Evolutionary conservation across 2,113 vertebrate genomes (phyloP), one percentile per base, ranked within the genome.

Genomic region (Lates calcarifer): DNA sequence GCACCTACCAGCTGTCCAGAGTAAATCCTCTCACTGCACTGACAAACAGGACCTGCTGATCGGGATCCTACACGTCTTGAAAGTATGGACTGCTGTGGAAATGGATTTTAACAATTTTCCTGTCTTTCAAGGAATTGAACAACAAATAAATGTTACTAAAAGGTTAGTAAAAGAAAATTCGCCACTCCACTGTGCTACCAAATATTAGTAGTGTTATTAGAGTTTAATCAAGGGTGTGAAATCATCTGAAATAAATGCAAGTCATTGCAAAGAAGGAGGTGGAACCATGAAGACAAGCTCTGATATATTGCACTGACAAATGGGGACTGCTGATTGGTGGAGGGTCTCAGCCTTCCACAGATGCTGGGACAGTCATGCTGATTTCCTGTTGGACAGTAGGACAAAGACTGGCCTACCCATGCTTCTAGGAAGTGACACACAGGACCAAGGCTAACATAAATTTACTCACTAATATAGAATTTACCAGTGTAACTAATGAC

Each of bases 301-400:
- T 55, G 76, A 82, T n/a, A 82, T n/a, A 17, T 65, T 85, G 85
- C 89, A 89, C 91, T 91, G 83, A 89, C 13, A 12, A 31, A 70
- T 14, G 58, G 58, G 66, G 60, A 79, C 76, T 74, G 60, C 79
- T 62, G 70, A 86, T 55, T 62, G 68, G 73, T 71, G 65, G 66
- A 72, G 31, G 62, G 51, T 58, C 1, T 12, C 77, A 26, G 33
- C 29, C 14, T 22, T 58, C 28, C 39, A 58, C 56, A 67, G 31
- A 35, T 26, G 29, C 51, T 24, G 2, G 61, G 28, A 22, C 29
- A 33, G 53, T 53, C 18, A 14, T 43, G 56, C 63, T 64, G 43
- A 55, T 51, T 75, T 35, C 43, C 14, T 64, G 3, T 57, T 45
- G 58, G 61, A 58, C 24, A 45, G 43, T 63, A 10, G 35, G 47